Base-by-base conservation (phyloP, 35 echinoderm and acorn worm species). In the Ophiothrix spiculata region DNA sequence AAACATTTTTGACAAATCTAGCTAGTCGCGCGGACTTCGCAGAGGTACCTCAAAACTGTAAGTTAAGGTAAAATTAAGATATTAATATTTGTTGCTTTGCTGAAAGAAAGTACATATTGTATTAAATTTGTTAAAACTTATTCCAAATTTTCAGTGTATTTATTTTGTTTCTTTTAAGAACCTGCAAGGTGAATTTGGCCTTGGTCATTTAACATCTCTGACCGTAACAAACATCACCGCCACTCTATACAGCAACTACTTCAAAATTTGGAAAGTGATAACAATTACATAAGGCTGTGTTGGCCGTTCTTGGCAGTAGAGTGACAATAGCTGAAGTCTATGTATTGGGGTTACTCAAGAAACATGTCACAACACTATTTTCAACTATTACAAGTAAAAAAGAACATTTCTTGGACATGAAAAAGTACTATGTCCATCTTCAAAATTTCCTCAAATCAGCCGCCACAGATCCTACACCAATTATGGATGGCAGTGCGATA, bases 351-450 rank as follows among this genome's bases (percentile, higher is more conserved):
- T 32, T 77, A 16, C 28, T 77, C 16, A 32, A 77, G 75, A 77
- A 77, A 33, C 75, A 77, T 77, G 75, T 77, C 4, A 77, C 28
- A 0, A 33, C 75, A 77, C 75, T 32, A 13, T 36, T 77, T 1
- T 16, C 75, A 33, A 77, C 75, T 77, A 77, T 77, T 77, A 77
- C 32, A 15, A 77, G 36, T 17, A 31, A 32, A 33, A 77, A 77
- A 77, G 75, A 77, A 32, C 75, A 77, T 32, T 31, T 77, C 17
- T 33, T 77, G 32, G 75, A 77, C 33, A 31, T 77, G 14, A 0
- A 32, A 13, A 54, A 54, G 21, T 54, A 54, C 21, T 54, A 54
- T 54, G 45, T 54, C 45, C 45, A 54, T 11, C 45, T 54, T 54
- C 45, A 54, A 21, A 54, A 54, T 11, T 54, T 54, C 45, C 45